Evolutionary conservation across 2,113 vertebrate genomes (phyloP).

Genomic region (Scopus umbretta): DNA sequence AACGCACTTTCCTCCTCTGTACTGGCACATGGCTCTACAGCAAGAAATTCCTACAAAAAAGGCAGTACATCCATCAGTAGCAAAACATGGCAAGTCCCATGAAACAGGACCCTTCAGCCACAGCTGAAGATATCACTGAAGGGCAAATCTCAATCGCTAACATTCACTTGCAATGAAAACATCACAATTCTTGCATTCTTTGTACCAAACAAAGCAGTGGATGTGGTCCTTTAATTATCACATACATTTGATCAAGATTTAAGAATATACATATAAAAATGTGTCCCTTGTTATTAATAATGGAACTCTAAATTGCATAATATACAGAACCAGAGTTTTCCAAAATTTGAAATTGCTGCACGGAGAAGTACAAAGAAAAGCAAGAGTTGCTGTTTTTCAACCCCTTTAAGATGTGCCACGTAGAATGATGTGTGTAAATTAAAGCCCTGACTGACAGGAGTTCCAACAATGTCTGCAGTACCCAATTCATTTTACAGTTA

Average conservation of each 20-base stretch:
- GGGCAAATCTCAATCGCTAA: not conserved
- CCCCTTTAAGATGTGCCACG: not conserved
- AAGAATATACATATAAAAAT: not conserved
- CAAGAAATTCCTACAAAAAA: not conserved
- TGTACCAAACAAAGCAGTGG: not conserved
- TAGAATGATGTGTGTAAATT: not conserved
- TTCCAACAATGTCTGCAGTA: not conserved
- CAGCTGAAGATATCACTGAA: not conserved
- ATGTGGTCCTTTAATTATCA: not conserved
- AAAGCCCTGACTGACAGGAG: not conserved
- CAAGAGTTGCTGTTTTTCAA: not conserved
- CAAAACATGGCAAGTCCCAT: not conserved
- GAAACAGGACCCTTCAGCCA: not conserved
- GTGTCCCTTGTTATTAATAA: not conserved
- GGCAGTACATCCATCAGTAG: not conserved
- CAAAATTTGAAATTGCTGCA: not conserved
- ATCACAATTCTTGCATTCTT: not conserved
- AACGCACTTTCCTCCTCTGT: not conserved
- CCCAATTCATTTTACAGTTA: not conserved
- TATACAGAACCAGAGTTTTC: not conserved
- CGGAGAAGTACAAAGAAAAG: not conserved
- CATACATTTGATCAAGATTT: not conserved
- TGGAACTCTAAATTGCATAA: not conserved
- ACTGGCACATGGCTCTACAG: not conserved
- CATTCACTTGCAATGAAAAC: not conserved